Base-by-base conservation (phyloP, 1,140 invertebrate species). In the Penaeus vannamei region DNA sequence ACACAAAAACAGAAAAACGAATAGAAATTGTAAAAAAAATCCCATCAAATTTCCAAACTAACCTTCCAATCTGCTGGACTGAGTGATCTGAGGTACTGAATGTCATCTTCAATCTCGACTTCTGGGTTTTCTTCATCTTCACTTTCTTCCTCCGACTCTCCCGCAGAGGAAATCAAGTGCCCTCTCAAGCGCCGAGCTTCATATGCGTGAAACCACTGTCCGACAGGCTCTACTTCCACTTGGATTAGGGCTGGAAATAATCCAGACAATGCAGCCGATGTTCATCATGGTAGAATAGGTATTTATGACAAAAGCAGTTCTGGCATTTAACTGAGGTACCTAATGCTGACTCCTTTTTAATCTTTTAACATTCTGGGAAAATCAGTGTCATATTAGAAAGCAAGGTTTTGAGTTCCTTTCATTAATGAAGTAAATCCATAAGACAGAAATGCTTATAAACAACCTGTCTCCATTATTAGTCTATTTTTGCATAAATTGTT, bases 11-110 rank as follows among this genome's bases (percentile, higher is more conserved):
- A 61, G 26, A 84, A 60, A 26, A 26, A 64, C 29, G 69, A 46
- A 22, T 7, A 23, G 61, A 84, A 32, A 59, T 0, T n/a, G 3
- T 29, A 20, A 29, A 20, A 22, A 20, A 36, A 72, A 36, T 59
- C 29, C 60, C 59, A 23, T 19, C 23, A 42, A 46, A 90, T 60
- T 46, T 29, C 60, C 86, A 53, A 80, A 82, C 84, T 85, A 91
- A 94, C 94, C 94, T 98, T 99, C 98, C 98, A 99, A 92, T 98
- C 96, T 92, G 97, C 98, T n/a, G 98, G 98, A 94, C 99, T 97
- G 84, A 99, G 94, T 60, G 96, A 97, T 90, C 97, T 94, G 36
- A 99, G 94, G 92, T 97, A 98, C 84, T 95, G 95, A 8, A 98
- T 95, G 93, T 99, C 96, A 91, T 97, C 96, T 91, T 97, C 96